These are phyloP conservation scores for Diadromus collaris DNA, from an alignment of 2,888 invertebrate genomes.

Conservation along the genomic window DNA sequence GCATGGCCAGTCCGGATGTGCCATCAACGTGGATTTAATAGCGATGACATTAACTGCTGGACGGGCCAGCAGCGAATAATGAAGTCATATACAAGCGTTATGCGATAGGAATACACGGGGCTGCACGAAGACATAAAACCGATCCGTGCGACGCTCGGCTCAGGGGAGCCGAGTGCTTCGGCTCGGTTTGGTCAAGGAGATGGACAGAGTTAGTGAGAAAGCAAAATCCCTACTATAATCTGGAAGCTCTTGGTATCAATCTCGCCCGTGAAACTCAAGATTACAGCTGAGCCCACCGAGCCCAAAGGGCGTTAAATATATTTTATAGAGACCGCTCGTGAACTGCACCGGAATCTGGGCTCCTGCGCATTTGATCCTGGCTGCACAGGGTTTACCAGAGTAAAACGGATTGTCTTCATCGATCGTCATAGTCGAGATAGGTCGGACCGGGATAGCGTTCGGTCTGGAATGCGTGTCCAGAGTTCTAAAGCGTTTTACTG, in stretches of 20 bases:
- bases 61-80: conserved; percentile 45
- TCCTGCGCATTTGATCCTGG: conserved; percentile 40
- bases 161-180: background rate
- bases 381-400: conserved; percentile 27
- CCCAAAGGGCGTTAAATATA: conserved; percentile 54
- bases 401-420: conserved; percentile 44
- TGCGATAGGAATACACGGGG: conserved; percentile 30
- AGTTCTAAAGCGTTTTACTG: conserved; percentile 43
- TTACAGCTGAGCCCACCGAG: conserved; percentile 58
- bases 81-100: conserved; percentile 46
- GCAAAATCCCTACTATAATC: conserved; percentile 45
- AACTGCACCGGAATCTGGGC: background rate
- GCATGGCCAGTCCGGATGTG: conserved; percentile 37
- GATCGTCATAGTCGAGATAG: conserved; percentile 33
- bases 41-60: conserved; percentile 51
- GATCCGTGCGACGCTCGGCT: conserved; percentile 18
- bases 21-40: conserved; percentile 57
- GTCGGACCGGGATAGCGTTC: background rate
- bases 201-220: conserved; percentile 4
- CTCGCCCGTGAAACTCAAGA: conserved; percentile 60
- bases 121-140: conserved; percentile 26
- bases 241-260: conserved; percentile 56
- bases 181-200: background rate
- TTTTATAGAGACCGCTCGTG: conserved; percentile 52
- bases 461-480: conserved; percentile 17